Evolutionary conservation across 2,113 vertebrate genomes (phyloP), one percentile per base, ranked within the genome.

Genomic region (Indicator maculatus): DNA sequence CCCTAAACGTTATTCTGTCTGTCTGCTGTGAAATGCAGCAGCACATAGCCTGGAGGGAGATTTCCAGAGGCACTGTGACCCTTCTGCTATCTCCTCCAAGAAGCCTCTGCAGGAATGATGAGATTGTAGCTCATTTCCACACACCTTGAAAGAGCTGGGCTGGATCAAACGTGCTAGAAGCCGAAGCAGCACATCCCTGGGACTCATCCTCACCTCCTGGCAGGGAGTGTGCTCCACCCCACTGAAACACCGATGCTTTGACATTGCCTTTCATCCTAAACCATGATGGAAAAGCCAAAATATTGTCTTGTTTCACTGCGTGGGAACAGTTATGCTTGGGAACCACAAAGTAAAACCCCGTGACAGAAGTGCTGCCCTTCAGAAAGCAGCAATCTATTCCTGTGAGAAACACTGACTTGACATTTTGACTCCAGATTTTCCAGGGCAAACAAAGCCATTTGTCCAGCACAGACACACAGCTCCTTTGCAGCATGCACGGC

Each of bases 51-150:
- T 90, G 89, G 77, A 94, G 90, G 83, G 93, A 96, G 89, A 95
- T 95, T 93, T 96, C 95, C 93, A 89, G 91, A 92, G 92, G 95
- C 59, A 3, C 87, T 82, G 83, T 93, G 93, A 96, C 94, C 94
- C 95, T 93, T 95, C 83, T 13, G 30, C 91, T 92, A 93, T 96
- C 95, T 95, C 89, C 91, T 94, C 84, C 0, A 17, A 91, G 94
- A 89, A 91, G 93, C 84, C 88, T 93, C 86, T 0, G 16, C 69
- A 72, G 87, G 88, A 93, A 86, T 91, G 94, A 94, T 91, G 93
- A 95, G 94, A 95, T 83, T 91, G 85, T 91, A 95, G 91, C 89
- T 96, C 95, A 94, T 93, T 97, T 93, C 79, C 82, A 88, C 94
- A 91, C 89, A 89, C 83, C 85, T 90, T 88, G 75, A 93, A 94